Base-by-base conservation (phyloP, 2,888 invertebrate genomes). In the Monochamus alternatus region DNA sequence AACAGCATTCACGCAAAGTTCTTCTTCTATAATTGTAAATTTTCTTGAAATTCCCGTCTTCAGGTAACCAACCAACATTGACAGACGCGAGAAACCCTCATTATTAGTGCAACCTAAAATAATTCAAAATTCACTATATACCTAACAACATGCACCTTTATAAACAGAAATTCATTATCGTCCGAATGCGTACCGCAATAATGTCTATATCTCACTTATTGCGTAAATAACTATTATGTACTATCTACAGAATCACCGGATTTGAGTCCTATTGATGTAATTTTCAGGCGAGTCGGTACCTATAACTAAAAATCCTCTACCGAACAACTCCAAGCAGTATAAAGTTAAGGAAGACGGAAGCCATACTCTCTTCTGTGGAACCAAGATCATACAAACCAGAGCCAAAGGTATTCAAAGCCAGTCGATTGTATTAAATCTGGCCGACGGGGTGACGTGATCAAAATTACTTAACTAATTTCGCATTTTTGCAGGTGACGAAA, bases 321-420 rank as follows among this genome's bases (percentile, higher is more conserved):
- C 96, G 0, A 90, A 91, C 66, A 92, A 93, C 47, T 69, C 60
- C 14, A 89, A 92, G 55, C 89, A 91, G 52, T 97, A 96, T 86
- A 92, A 95, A 85, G 90, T 94, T 71, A 97, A 96, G 86, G 95
- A 96, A 80, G 97, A 98, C 87, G 93, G 94, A 0, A 92, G 95
- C 9, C 96, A 97, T 86, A 95, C 96, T 0, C 90, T 98, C 0
- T 98, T 95, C 89, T 96, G 96, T 86, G 98, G 98, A 1, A 98
- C 98, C 0, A 92, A 92, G 80, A 93, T 98, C 69, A 95, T 98
- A 79, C 98, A 98, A 89, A 97, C 97, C 0, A 91, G 97, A 80
- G 95, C 94, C n/a, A 83, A 81, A 77, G 81, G 84, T 81, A 79
- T 22, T 22, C 22, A 22, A 22, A 22, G 22, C 22, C 22, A 22